Evolutionary conservation across 2,113 vertebrate genomes (phyloP).

Genomic region (Dasypus novemcinctus): DNA sequence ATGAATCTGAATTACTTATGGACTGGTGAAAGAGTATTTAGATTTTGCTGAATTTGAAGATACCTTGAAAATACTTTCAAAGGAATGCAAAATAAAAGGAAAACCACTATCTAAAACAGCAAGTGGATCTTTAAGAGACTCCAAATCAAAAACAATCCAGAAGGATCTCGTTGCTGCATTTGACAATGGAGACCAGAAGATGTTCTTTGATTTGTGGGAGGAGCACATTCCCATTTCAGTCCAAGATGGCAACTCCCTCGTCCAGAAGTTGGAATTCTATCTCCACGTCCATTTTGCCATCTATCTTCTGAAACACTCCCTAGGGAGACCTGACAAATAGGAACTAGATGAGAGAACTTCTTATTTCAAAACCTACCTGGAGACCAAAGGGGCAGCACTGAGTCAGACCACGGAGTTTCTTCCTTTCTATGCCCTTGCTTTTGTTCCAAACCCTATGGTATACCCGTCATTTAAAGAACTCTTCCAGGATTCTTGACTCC

Average conservation of each 20-base stretch:
- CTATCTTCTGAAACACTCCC: conserved; percentile 87
- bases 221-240: conserved; percentile 84
- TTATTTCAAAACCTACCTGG: conserved; percentile 91
- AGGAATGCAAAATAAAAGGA: conserved; percentile 93
- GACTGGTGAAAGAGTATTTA: conserved; percentile 95
- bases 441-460: conserved; percentile 91
- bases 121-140: conserved; percentile 80
- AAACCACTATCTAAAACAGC: conserved; percentile 86
- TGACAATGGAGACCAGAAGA: conserved; percentile 90
- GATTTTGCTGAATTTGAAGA: conserved; percentile 93
- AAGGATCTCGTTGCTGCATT: conserved; percentile 90
- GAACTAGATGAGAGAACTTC: conserved; percentile 89
- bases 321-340: conserved; percentile 84
- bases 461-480: conserved; percentile 96
- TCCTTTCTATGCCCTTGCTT: conserved; percentile 96
- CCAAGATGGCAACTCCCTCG: conserved; percentile 79
- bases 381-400: conserved; percentile 92
- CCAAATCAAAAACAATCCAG: conserved; percentile 84
- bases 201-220: conserved; percentile 93
- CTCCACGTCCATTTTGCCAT: conserved; percentile 93
- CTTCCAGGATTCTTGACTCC: conserved; percentile 94
- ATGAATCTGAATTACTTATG: conserved; percentile 92
- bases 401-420: conserved; percentile 95
- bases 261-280: conserved; percentile 94
- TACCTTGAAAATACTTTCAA: conserved; percentile 89